Evolutionary conservation across 2,113 vertebrate species (phyloP).

Genomic region (Microtus pennsylvanicus): DNA sequence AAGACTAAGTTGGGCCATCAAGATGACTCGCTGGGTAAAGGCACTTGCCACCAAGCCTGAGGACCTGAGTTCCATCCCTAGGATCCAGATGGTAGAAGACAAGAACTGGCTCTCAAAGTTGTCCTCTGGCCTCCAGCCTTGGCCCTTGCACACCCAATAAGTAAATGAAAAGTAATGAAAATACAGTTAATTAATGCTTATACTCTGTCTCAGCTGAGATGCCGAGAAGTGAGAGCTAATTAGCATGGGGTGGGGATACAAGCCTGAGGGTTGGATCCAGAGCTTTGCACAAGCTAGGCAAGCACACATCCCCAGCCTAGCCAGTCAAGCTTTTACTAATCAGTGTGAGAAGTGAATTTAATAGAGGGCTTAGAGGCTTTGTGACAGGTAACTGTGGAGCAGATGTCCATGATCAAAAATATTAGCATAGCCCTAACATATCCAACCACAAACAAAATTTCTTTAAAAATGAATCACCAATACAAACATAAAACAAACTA

Average conservation of each 20-base stretch:
- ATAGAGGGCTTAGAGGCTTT: neutral
- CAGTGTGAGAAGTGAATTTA: neutral
- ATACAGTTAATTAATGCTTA: neutral
- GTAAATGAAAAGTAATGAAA: neutral
- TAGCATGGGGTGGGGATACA: neutral
- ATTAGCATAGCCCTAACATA: neutral
- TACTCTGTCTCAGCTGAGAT: neutral
- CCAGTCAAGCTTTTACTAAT: neutral
- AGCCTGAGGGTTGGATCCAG: neutral
- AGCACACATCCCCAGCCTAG: neutral
- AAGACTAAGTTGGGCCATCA: neutral
- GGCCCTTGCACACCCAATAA: neutral
- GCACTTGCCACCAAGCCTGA: neutral
- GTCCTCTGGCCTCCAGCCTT: neutral
- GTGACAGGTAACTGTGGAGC: neutral
- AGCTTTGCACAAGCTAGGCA: neutral
- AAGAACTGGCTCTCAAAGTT: no score
- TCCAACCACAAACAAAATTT: neutral
- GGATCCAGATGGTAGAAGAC: neutral
- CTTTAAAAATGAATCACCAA: neutral
- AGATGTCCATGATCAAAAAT: neutral
- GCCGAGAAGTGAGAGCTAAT: neutral
- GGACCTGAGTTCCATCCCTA: neutral
- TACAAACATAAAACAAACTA: neutral
- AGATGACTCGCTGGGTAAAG: neutral